Percentiles rank a stretch among this genome's conserved stretches.
Conservation (phyloP, 30 jellyfish, hydroid and myxozoan genomes). For the Hydractinia symbiolongicarpus region DNA sequence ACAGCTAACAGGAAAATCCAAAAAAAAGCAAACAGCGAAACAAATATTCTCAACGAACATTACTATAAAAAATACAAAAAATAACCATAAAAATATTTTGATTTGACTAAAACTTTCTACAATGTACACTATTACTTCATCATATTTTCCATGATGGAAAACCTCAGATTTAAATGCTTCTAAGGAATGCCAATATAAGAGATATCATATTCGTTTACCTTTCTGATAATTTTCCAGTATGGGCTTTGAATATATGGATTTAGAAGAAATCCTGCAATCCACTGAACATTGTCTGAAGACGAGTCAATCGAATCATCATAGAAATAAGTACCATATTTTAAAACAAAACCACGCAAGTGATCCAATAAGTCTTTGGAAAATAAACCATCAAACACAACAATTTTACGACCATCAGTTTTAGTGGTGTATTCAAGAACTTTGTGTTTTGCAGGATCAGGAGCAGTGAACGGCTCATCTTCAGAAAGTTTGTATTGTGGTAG, state of each 20-base stretch:
- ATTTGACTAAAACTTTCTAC: too few species aligned
- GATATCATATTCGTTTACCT: conserved; percentile 32
- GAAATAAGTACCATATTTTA: conserved; percentile 70
- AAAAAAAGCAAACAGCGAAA: too few species aligned
- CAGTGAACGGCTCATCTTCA: conserved; percentile 35
- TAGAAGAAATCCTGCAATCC: conserved; percentile 89
- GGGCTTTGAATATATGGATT: conserved; percentile 61
- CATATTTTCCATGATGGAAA: too few species aligned
- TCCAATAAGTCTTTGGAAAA: conserved; percentile 70
- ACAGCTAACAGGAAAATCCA: too few species aligned
- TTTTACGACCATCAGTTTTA: conserved; percentile 49
- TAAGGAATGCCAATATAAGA: too few species aligned
- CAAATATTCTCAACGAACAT: too few species aligned
- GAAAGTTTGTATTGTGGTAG: conserved; percentile 51
- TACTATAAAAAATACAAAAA: too few species aligned
- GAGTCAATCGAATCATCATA: conserved; percentile 78
- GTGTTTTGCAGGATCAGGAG: conserved; percentile 55
- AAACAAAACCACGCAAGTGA: conserved; percentile 72
- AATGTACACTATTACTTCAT: too few species aligned
- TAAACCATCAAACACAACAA: conserved; percentile 64
- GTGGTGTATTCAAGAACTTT: conserved; percentile 56
- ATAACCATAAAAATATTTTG: too few species aligned
- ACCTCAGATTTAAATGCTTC: too few species aligned
- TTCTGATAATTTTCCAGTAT: conserved; percentile 64
- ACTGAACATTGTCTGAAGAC: conserved; percentile 84